Base-by-base conservation (phyloP, 2,797 vertebrate species). In the Anas bahamensis region DNA sequence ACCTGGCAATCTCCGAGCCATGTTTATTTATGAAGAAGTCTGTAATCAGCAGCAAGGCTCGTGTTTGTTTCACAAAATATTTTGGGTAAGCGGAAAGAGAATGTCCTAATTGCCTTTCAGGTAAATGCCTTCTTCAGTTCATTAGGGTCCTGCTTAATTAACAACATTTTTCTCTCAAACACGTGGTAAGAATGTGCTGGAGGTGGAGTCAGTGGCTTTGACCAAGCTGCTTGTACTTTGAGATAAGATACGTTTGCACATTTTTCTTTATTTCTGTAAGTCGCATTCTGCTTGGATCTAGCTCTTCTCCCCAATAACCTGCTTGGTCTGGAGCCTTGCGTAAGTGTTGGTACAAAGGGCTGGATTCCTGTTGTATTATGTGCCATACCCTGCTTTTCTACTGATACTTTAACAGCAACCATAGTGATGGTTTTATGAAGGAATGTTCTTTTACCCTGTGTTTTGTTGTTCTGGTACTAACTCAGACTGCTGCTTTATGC, bases 281-380 rank as follows among this genome's bases (percentile, higher is more conserved):
- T 19, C 15, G 4, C 0, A 1, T 60, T 50, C 59, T 56, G 35
- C 48, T 23, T 3, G 11, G 44, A 10, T 9, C 35, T 17, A 2
- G 23, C 31, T 55, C 55, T 39, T 53, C 33, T n/a, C 33, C 37
- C 52, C 11, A 2, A 0, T 6, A 19, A 26, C 9, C 1, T 0
- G 0, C 4, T 28, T 13, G 0, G 16, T 13, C 35, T 23, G 61
- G 42, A 60, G 48, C 48, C 6, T 10, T 5, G 33, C 2, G 0
- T 0, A 19, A 9, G 6, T n/a, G 7, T 13, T 53, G 16, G 22
- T 8, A 69, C 17, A 7, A 2, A 3, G 6, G 9, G 28, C 2
- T 59, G 57, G n/a, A 5, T 4, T 41, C 29, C 21, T 0, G 0
- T 4, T 66, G 22, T 3, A 4, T 4, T 13, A 52, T 2, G 0